Percentiles rank a stretch among this genome's conserved stretches.
Evolutionary conservation across 2,113 vertebrate genomes (phyloP).

Genomic region (Megaceryle torquata): DNA sequence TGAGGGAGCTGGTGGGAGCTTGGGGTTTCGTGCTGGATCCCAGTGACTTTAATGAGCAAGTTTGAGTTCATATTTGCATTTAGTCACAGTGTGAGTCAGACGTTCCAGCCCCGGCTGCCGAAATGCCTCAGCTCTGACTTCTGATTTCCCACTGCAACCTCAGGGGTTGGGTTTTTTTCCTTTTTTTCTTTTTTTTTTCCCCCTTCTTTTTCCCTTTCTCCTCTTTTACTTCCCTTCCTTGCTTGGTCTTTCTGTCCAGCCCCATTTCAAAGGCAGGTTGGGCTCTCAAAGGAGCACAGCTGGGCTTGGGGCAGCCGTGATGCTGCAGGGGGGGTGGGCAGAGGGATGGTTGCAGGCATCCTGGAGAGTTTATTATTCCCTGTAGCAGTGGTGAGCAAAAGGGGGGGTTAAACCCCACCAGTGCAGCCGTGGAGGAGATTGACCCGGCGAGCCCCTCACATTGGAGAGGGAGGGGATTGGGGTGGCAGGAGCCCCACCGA

Average conservation of each 20-base stretch:
- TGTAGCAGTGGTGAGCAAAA: neutral
- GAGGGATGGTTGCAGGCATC: neutral
- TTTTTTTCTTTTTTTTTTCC: neutral
- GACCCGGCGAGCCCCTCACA: neutral
- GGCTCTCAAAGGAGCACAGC: fast-evolving
- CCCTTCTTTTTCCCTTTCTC: neutral
- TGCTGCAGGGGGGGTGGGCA: neutral
- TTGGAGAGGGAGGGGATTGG: fast-evolving
- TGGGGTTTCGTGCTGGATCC: neutral
- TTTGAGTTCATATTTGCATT: conserved; percentile 62
- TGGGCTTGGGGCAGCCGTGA: neutral
- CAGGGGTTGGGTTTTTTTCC: neutral
- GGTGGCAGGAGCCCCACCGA: neutral
- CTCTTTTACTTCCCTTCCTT: neutral
- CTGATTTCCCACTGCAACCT: conserved; percentile 57
- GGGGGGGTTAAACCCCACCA: neutral
- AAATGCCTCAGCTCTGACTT: conserved; percentile 70
- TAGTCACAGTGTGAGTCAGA: conserved; percentile 72
- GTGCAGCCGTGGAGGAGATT: neutral
- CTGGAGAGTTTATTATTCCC: neutral
- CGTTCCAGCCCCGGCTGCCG: conserved; percentile 67
- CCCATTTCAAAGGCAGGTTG: fast-evolving
- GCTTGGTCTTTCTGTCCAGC: neutral
- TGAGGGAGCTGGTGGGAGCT: fast-evolving
- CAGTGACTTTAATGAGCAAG: neutral